These are phyloP conservation scores for Balanococcus diminutus DNA, from an alignment of 2,888 invertebrate species.

Conservation along the genomic window DNA sequence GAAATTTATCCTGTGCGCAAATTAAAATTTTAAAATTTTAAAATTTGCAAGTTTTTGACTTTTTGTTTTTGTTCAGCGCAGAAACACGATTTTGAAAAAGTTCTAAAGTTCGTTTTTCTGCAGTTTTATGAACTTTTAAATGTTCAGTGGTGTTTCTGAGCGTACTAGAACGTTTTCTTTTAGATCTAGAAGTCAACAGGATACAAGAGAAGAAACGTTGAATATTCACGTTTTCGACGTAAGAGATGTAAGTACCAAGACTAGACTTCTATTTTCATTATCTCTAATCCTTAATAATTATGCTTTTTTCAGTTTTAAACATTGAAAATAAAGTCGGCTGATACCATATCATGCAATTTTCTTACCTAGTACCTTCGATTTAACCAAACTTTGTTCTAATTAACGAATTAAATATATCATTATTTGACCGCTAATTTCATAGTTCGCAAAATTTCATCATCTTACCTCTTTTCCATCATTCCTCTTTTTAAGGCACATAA, in stretches of 20 bases:
- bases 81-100: neutral
- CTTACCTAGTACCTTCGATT: too few species aligned
- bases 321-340: too few species aligned
- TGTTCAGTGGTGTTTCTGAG: slow-evolving; percentile 70
- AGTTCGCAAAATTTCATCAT: neutral
- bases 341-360: too few species aligned
- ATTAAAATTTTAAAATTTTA: too few species aligned
- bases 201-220: slow-evolving; percentile 1
- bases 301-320: too few species aligned
- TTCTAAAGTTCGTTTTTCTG: neutral
- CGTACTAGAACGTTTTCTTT: slow-evolving; percentile 85
- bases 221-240: slow-evolving; percentile 13
- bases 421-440: neutral
- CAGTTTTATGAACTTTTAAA: slow-evolving; percentile 61
- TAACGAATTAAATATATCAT: neutral
- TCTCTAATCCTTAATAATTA: too few species aligned
- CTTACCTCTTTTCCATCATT: neutral
- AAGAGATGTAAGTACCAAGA: neutral
- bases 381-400: too few species aligned
- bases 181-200: slow-evolving; percentile 68
- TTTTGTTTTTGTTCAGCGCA: neutral
- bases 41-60: too few species aligned
- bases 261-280: too few species aligned
- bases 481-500: too few species aligned
- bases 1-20: too few species aligned